Conservation (phyloP, 2,888 invertebrate species). For the Calliphora vomitoria region DNA sequence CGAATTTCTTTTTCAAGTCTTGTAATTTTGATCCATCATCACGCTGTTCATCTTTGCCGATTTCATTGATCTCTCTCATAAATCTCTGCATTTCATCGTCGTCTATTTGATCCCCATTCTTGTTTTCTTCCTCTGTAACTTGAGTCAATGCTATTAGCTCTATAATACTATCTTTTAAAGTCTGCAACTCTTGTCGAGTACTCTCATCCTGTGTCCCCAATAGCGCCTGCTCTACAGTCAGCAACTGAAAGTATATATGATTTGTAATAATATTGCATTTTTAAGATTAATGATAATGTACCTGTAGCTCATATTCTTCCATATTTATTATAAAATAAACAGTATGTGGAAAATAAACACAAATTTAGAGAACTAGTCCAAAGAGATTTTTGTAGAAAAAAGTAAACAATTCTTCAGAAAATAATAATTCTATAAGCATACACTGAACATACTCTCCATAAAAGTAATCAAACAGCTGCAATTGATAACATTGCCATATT, state of each 20-base stretch:
- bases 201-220: slow-evolving; percentile 85
- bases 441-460: slow-evolving; percentile 31
- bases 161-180: slow-evolving; percentile 87
- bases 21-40: slow-evolving; percentile 48
- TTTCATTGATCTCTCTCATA: slow-evolving; percentile 79
- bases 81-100: slow-evolving; percentile 82
- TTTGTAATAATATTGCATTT: not conserved
- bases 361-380: slow-evolving; percentile 46
- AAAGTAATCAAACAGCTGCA: not conserved
- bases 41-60: slow-evolving; percentile 72
- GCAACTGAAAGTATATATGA: slow-evolving; percentile 84
- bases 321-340: slow-evolving; percentile 29
- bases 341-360: slow-evolving; percentile 8
- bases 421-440: not conserved
- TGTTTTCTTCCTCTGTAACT: slow-evolving; percentile 84
- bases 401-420: slow-evolving; percentile 22
- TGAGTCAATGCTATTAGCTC: slow-evolving; percentile 89
- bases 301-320: slow-evolving; percentile 79
- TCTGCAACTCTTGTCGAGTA: slow-evolving; percentile 86
- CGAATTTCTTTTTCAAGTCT: slow-evolving; percentile 65
- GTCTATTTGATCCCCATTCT: slow-evolving; percentile 68
- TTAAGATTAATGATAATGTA: slow-evolving; percentile 38
- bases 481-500: not conserved
- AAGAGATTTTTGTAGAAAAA: slow-evolving; percentile 5
- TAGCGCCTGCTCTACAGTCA: slow-evolving; percentile 88